phyloP scores from a whole-genome alignment of 1,140 invertebrate genomes.

The Leptinotarsa undecemlineata region DNA sequence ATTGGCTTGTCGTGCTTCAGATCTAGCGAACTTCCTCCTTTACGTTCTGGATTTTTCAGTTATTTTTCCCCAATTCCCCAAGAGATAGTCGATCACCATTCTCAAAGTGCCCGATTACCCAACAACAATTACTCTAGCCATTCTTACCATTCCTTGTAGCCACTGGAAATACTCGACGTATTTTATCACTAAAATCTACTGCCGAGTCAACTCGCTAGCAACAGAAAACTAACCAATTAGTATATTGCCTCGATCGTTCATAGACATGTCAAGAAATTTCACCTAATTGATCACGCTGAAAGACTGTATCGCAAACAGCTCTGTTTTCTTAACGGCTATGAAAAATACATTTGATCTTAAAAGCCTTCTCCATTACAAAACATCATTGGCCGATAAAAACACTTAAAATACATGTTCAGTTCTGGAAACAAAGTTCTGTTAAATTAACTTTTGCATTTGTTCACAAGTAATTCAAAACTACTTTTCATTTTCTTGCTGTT shows the following conservation, averaged over 20 bases:
- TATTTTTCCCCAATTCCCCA: too few species aligned
- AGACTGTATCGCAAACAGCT: slow-evolving; percentile 4
- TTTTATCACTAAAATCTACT: slow-evolving; percentile 13
- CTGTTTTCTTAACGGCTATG: not conserved
- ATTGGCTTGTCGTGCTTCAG: too few species aligned
- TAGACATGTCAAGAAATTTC: slow-evolving; percentile 18
- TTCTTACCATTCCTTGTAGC: not conserved
- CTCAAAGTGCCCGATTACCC: not conserved
- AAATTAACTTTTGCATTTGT: too few species aligned
- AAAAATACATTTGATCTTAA: not conserved
- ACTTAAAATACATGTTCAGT: too few species aligned
- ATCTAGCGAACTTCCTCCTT: too few species aligned
- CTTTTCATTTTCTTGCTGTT: too few species aligned
- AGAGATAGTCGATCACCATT: too few species aligned
- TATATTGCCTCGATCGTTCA: slow-evolving; percentile 17
- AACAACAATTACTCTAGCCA: not conserved
- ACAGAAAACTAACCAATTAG: slow-evolving; percentile 16
- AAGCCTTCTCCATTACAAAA: not conserved
- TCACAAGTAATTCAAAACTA: too few species aligned
- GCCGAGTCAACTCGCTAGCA: not conserved
- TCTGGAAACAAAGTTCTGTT: too few species aligned
- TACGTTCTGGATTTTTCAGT: too few species aligned
- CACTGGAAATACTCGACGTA: not conserved
- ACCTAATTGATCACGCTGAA: slow-evolving; percentile 13
- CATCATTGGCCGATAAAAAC: too few species aligned